phyloP scores from a whole-genome alignment of 37 sponge, comb jelly and placozoan genomes.

The Eunapius fragilis region DNA sequence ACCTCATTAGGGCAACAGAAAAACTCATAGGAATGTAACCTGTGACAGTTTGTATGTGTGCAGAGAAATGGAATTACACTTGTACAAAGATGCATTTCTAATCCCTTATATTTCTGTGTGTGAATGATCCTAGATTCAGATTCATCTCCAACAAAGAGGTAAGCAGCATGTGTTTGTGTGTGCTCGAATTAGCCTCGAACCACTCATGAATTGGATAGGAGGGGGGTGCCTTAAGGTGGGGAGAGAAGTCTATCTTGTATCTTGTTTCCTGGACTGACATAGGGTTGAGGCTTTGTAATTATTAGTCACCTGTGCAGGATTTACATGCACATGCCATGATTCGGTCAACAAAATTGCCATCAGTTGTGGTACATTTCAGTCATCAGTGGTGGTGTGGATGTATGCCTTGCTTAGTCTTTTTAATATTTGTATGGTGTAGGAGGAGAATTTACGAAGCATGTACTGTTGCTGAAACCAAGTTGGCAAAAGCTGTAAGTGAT shows the following conservation, averaged over 20 bases:
- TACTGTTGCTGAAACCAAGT: neutral
- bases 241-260: neutral
- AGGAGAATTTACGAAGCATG: neutral
- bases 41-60: too few species aligned
- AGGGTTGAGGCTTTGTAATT: neutral
- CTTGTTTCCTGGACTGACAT: neutral
- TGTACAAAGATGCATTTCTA: too few species aligned
- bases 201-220: neutral
- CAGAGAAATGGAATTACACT: too few species aligned
- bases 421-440: neutral
- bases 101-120: neutral
- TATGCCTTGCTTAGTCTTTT: neutral
- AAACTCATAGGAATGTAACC: too few species aligned
- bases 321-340: neutral
- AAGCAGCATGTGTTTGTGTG: neutral
- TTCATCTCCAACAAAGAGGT: neutral
- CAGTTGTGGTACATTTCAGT: neutral
- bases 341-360: neutral
- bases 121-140: neutral
- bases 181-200: neutral
- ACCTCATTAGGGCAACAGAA: too few species aligned
- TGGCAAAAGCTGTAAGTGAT: neutral
- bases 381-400: neutral
- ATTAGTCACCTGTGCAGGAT: neutral
- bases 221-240: neutral